Conservation (phyloP, 2,888 invertebrate genomes). For the Chorisops tibialis region DNA sequence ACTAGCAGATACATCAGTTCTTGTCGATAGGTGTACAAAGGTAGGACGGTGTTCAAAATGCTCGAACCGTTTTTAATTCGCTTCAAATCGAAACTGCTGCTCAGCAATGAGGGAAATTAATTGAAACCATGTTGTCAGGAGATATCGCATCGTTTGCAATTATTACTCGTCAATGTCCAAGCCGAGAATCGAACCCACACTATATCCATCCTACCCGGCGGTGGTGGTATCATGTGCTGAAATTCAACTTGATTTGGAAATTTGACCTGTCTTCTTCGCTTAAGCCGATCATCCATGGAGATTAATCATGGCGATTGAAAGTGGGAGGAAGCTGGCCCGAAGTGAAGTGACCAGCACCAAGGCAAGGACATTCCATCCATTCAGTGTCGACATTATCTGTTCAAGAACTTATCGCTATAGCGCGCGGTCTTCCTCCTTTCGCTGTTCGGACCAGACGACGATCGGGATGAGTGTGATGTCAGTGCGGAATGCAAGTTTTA, state of each 20-base stretch:
- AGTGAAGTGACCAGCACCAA: neutral
- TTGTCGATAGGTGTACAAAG: too few relatives aligned
- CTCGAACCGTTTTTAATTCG: too few relatives aligned
- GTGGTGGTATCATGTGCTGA: too few relatives aligned
- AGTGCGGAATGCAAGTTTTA: conserved; percentile 11
- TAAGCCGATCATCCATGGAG: too few relatives aligned
- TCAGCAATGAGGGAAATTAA: conserved; percentile 4
- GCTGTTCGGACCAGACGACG: neutral
- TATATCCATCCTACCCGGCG: too few relatives aligned
- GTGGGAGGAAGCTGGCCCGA: neutral
- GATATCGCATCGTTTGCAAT: neutral
- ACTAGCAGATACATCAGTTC: neutral
- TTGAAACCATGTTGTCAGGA: conserved; percentile 10
- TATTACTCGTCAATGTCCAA: neutral
- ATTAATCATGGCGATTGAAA: too few relatives aligned
- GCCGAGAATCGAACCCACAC: too few relatives aligned
- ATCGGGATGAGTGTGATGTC: neutral
- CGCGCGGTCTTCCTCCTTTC: neutral
- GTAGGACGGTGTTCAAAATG: too few relatives aligned
- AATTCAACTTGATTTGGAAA: too few relatives aligned
- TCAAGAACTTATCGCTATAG: neutral
- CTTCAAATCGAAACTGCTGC: neutral
- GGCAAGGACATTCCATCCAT: neutral
- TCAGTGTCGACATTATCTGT: neutral
- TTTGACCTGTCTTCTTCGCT: too few relatives aligned